phyloP scores from a whole-genome alignment of 2,113 vertebrate genomes.

The Girardinichthys multiradiatus region DNA sequence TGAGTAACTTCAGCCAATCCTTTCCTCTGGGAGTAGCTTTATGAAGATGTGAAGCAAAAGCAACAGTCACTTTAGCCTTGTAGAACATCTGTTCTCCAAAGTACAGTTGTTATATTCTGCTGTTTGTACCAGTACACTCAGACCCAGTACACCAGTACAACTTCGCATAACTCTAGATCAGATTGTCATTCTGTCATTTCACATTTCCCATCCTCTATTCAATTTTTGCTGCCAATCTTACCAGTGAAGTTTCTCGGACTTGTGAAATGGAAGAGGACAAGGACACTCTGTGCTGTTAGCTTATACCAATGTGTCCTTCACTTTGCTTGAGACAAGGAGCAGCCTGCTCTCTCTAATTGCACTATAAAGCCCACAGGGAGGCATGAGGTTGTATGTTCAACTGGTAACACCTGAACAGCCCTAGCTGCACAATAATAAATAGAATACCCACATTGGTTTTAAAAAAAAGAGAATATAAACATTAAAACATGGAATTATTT shows the following conservation, averaged over 20 bases:
- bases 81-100: neutral
- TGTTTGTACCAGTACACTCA: slow-evolving; percentile 3
- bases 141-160: neutral
- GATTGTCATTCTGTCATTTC: slow-evolving; percentile 14
- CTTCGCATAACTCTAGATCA: neutral
- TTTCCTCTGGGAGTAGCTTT: neutral
- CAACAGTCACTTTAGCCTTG: neutral
- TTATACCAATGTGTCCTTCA: slow-evolving; percentile 30
- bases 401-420: neutral
- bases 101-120: neutral
- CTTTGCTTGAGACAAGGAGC: slow-evolving; percentile 40
- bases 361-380: slow-evolving; percentile 2
- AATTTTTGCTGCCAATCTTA: slow-evolving; percentile 29
- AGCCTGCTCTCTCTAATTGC: slow-evolving; percentile 35
- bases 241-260: slow-evolving; percentile 23
- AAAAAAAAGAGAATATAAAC: neutral
- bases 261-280: slow-evolving; percentile 27
- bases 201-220: slow-evolving; percentile 24
- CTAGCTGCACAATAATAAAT: neutral
- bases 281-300: slow-evolving; percentile 54
- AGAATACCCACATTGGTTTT: neutral
- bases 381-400: slow-evolving; percentile 5
- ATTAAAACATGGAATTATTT: neutral
- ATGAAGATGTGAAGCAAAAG: neutral
- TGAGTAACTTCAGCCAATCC: neutral